A percentile compares a stretch with the other conserved stretches of the same genome.
These are phyloP conservation scores for Nannobrachium achirus DNA, from an alignment of 2,113 vertebrate species.

Conservation along the genomic window DNA sequence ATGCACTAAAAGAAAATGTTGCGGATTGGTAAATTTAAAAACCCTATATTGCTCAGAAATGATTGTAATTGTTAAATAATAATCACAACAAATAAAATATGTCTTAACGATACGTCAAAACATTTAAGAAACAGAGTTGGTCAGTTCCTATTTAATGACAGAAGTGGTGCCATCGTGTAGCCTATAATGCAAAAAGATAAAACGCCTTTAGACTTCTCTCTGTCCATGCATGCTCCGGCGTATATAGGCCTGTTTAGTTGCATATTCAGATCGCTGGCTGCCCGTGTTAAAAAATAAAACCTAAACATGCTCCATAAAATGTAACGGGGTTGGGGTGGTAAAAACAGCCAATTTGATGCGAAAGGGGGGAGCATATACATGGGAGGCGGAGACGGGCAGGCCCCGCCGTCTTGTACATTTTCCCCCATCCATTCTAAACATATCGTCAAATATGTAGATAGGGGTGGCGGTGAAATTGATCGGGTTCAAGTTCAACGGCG, in stretches of 20 bases:
- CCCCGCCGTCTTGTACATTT: constrained; percentile 46
- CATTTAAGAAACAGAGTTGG: too few relatives aligned
- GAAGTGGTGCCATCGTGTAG: constrained; percentile 10
- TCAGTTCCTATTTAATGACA: constrained; percentile 9
- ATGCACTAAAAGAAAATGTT: too few relatives aligned
- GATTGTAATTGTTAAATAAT: too few relatives aligned
- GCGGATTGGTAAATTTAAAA: too few relatives aligned
- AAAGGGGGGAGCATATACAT: constrained; percentile 32
- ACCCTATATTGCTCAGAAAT: too few relatives aligned
- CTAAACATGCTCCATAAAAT: constrained; percentile 39
- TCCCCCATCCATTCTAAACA: constrained; percentile 71
- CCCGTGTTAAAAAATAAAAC: constrained; percentile 30
- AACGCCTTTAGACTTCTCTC: neutral
- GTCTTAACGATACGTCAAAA: too few relatives aligned
- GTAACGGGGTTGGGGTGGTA: neutral
- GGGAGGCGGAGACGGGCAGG: neutral
- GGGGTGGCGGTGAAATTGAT: constrained; percentile 81
- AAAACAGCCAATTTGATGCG: constrained; percentile 38
- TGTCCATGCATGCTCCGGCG: neutral
- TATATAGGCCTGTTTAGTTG: constrained; percentile 1
- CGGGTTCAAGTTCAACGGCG: constrained; percentile 87
- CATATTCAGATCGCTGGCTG: constrained; percentile 31
- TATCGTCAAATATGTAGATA: constrained; percentile 75
- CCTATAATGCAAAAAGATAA: constrained; percentile 12
- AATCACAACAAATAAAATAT: too few relatives aligned